phyloP scores from a whole-genome alignment of 2,888 invertebrate species.

The Heliconius ismenius region DNA sequence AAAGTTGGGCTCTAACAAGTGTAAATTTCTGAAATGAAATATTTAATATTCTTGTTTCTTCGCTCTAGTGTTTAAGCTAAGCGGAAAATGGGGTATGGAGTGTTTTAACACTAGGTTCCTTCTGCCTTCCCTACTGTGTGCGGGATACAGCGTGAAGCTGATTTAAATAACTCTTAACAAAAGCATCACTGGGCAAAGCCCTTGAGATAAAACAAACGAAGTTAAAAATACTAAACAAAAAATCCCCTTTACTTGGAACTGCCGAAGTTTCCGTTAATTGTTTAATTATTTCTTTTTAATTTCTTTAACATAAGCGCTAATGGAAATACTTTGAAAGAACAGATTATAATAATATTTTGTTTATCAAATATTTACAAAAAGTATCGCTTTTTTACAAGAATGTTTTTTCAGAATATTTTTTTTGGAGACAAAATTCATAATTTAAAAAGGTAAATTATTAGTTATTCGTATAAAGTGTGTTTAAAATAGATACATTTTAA shows the following conservation, averaged over 20 bases:
- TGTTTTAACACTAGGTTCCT: too few species aligned
- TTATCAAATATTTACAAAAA: background rate
- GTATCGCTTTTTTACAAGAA: background rate
- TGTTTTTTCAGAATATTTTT: background rate
- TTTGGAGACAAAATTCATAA: background rate
- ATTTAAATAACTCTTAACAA: too few species aligned
- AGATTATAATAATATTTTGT: background rate
- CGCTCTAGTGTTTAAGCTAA: too few species aligned
- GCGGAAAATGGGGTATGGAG: too few species aligned
- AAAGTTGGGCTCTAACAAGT: background rate
- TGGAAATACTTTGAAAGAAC: background rate
- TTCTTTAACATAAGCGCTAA: background rate
- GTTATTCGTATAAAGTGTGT: background rate
- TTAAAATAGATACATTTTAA: too few species aligned
- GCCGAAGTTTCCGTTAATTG: constrained; percentile 4
- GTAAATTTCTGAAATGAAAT: background rate
- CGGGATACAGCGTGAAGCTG: too few species aligned
- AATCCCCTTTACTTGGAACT: background rate
- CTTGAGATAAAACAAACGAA: constrained; percentile 4
- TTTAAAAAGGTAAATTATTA: background rate
- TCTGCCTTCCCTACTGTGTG: background rate
- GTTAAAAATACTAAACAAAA: constrained; percentile 3
- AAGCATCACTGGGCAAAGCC: background rate
- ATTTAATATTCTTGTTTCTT: too few species aligned
- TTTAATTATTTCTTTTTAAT: constrained; percentile 12